Evolutionary conservation across 1,140 invertebrate species (phyloP), one percentile per base, ranked within the genome.

Genomic region (Coboldia fuscipes): DNA sequence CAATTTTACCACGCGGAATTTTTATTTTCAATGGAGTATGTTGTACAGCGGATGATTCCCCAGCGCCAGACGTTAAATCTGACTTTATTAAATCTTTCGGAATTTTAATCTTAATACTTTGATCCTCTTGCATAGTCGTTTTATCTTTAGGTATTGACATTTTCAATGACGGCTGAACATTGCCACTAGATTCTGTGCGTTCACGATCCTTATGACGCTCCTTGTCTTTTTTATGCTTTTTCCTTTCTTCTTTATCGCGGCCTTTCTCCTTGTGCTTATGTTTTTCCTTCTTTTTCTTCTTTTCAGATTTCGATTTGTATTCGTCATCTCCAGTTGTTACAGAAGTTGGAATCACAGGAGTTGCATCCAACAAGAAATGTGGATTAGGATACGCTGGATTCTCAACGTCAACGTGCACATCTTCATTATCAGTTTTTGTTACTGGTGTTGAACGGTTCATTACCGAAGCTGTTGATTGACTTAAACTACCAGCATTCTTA

Each of bases 101-200:
- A 9, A 3, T 24, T 30, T 13, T 12, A 21, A 3, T 30, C 29
- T 7, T 35, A 38, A 3, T 43, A 37, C 13, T 53, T 44, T 12
- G 44, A 40, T 30, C 48, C 46, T 4, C 58, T 39, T n/a, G 57
- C 57, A 2, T 15, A 69, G n/a, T n/a, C n/a, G n/a, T 48, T 44
- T 68, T 69, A 33, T 72, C 69, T 45, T 70, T 75, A 4, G 70
- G 62, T 31, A 76, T 73, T 17, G 68, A 75, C 10, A 76, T 69
- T 43, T 70, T 73, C 6, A 72, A 61, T 2, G 64, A 62, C 28
- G 59, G 54, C 2, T 57, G 47, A 3, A 38, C 45, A 24, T 31
- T 38, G 8, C 41, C 35, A 12, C 35, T 41, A 16, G 41, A 30
- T 32, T 39, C 38, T 17, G 30, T 44, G 35, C 19, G 48, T 46